phyloP scores from a whole-genome alignment of 1,140 invertebrate genomes.

The Diorhabda elongata region DNA sequence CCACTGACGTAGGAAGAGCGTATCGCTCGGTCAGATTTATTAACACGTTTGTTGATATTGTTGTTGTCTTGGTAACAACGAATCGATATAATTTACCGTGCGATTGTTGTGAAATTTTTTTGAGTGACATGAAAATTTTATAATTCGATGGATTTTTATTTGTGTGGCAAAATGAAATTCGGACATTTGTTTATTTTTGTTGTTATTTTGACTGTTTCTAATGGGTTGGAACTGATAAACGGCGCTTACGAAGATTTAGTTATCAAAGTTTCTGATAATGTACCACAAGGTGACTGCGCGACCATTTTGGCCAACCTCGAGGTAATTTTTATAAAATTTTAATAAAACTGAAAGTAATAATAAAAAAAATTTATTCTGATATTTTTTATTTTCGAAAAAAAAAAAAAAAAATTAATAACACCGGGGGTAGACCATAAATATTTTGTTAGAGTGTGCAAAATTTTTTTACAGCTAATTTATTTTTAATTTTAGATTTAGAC shows the following conservation, averaged over 20 bases:
- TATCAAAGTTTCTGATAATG: constrained; percentile 42
- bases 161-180: not conserved
- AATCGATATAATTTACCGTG: not conserved
- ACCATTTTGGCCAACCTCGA: constrained; percentile 44
- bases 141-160: not conserved
- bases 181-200: constrained; percentile 3
- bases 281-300: constrained; percentile 43
- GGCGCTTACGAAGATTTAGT: constrained; percentile 47
- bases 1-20: constrained; percentile 1
- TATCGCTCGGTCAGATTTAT: not conserved
- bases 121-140: not conserved
- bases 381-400: too few relatives aligned
- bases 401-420: too few relatives aligned
- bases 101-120: not conserved
- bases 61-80: constrained; percentile 12
- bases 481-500: too few relatives aligned
- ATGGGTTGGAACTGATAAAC: constrained; percentile 38
- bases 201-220: not conserved
- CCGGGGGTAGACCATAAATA: too few relatives aligned
- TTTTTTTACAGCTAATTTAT: too few relatives aligned
- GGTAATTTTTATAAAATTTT: constrained; percentile 33
- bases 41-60: constrained; percentile 15
- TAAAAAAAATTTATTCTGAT: too few relatives aligned
- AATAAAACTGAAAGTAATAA: too few relatives aligned
- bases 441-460: too few relatives aligned